Conservation (phyloP, 2,888 invertebrate species). For the Patella caerulea region DNA sequence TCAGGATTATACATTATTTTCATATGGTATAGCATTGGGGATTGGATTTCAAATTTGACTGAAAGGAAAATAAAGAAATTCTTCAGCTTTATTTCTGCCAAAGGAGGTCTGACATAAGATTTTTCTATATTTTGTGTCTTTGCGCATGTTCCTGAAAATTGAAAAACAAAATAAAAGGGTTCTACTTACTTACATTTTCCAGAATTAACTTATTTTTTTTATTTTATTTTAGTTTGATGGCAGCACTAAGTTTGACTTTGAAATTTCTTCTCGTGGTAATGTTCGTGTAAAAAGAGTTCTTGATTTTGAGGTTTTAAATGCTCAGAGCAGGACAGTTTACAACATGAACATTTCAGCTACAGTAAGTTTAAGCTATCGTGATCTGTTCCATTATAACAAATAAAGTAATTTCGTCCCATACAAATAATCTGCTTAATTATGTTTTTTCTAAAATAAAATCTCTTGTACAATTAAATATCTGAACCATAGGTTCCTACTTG, state of each 20-base stretch:
- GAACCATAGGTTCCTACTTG: too few relatives aligned
- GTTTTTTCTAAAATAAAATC: neutral
- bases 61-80: too few relatives aligned
- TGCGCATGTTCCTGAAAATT: too few relatives aligned
- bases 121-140: too few relatives aligned
- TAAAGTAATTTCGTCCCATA: neutral
- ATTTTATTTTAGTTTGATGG: slow-evolving; percentile 33
- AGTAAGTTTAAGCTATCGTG: slow-evolving; percentile 17
- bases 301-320: slow-evolving; percentile 28
- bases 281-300: slow-evolving; percentile 26
- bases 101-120: too few relatives aligned
- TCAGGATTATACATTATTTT: too few relatives aligned
- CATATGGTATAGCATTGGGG: too few relatives aligned
- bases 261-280: slow-evolving; percentile 13
- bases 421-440: neutral
- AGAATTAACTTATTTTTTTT: neutral
- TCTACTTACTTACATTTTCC: too few relatives aligned
- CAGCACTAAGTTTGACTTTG: slow-evolving; percentile 23
- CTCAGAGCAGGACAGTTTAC: slow-evolving; percentile 22
- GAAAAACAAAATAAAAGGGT: too few relatives aligned
- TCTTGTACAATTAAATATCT: neutral
- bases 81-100: too few relatives aligned
- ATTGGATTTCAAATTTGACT: too few relatives aligned
- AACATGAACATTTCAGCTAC: slow-evolving; percentile 28
- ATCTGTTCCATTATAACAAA: too few relatives aligned